phyloP scores from a whole-genome alignment of 2,113 vertebrate species.

The Chrysochloris asiatica region DNA sequence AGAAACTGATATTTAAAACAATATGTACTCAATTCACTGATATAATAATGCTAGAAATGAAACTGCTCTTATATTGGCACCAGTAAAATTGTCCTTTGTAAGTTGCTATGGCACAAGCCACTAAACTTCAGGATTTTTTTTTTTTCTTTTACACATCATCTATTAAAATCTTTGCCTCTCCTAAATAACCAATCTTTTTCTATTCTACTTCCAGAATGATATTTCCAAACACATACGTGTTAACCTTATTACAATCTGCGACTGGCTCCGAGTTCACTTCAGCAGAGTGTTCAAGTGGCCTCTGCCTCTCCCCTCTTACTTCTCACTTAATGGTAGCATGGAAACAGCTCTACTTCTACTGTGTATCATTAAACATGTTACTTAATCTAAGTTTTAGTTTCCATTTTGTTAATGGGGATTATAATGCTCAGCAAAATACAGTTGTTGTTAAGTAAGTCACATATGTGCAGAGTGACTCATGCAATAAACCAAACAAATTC shows the following conservation, averaged over 20 bases:
- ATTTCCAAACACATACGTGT: not conserved
- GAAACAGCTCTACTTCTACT: not conserved
- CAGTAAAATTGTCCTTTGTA: conserved; percentile 9
- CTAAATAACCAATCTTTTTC: not conserved
- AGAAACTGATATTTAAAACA: conserved; percentile 4
- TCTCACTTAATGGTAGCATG: too few species aligned
- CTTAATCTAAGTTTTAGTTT: conserved; percentile 34
- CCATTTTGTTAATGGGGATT: not conserved
- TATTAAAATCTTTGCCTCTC: conserved; percentile 19
- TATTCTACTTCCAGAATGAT: not conserved
- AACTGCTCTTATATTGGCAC: not conserved
- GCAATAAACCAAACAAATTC: too few species aligned
- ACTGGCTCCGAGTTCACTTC: not conserved
- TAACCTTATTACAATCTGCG: not conserved
- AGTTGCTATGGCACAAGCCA: not conserved
- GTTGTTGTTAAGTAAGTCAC: not conserved
- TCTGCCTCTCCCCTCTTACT: not conserved
- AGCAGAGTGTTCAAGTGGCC: not conserved
- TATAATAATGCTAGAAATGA: not conserved
- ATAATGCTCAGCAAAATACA: not conserved
- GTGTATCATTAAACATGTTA: not conserved
- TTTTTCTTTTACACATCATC: not conserved
- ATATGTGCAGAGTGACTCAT: too few species aligned
- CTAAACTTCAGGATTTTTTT: conserved; percentile 18
- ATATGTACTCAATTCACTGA: not conserved